phyloP scores from a whole-genome alignment of 2,113 vertebrate species.

The Takifugu flavidus region DNA sequence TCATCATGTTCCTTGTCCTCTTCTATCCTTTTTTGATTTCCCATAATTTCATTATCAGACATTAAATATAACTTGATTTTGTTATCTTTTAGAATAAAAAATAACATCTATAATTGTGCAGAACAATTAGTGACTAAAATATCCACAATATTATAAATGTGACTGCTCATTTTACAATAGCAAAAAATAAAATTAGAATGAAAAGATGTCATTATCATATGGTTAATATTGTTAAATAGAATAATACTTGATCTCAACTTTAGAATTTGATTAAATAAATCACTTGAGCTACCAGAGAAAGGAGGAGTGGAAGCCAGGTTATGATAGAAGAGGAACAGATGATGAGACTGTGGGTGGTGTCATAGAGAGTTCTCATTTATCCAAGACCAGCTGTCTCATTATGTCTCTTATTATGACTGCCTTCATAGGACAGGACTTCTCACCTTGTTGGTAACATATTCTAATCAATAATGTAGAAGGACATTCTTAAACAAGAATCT shows the following conservation, averaged over 20 bases:
- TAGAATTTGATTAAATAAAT: neutral
- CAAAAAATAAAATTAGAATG: too few relatives aligned
- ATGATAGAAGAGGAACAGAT: slow-evolving; percentile 46
- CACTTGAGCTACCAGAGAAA: neutral
- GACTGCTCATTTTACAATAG: slow-evolving; percentile 19
- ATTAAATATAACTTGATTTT: slow-evolving; percentile 1
- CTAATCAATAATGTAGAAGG: neutral
- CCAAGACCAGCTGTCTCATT: slow-evolving; percentile 48
- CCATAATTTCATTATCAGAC: too few relatives aligned
- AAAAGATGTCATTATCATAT: too few relatives aligned
- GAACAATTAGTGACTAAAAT: slow-evolving; percentile 31
- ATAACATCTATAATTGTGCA: slow-evolving; percentile 19
- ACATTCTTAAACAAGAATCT: neutral
- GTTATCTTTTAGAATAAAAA: neutral
- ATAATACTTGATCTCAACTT: neutral
- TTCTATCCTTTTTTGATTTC: too few relatives aligned
- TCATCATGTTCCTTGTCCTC: too few relatives aligned
- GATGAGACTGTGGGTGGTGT: slow-evolving; percentile 60
- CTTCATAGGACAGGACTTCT: slow-evolving; percentile 1
- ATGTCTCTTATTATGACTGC: slow-evolving; percentile 10
- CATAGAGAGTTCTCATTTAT: slow-evolving; percentile 44
- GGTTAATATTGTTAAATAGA: neutral
- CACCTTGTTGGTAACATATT: neutral
- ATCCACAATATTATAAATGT: slow-evolving; percentile 43
- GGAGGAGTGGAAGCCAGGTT: slow-evolving; percentile 10